A percentile compares a stretch with the other conserved stretches of the same genome.
phyloP scores from a whole-genome alignment of 2,797 vertebrate species.

The Dermochelys coriacea region DNA sequence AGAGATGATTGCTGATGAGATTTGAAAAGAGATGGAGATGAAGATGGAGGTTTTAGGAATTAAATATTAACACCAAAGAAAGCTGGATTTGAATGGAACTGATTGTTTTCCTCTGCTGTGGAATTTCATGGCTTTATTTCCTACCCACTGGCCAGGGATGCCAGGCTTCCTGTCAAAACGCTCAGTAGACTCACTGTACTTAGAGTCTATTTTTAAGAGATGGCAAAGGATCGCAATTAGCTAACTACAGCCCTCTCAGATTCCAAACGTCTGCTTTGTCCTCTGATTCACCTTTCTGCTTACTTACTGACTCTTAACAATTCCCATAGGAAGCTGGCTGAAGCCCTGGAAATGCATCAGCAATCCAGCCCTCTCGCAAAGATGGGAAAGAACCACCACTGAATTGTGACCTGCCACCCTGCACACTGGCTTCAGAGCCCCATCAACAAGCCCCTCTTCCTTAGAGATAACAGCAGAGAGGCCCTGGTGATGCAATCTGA shows the following conservation, averaged over 20 bases:
- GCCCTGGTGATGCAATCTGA: accelerated
- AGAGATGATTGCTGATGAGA: slow-evolving; percentile 63
- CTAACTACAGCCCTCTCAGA: slow-evolving; percentile 55
- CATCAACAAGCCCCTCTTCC: accelerated
- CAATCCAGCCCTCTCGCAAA: accelerated
- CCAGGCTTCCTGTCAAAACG: slow-evolving; percentile 26
- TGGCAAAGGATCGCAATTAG: slow-evolving; percentile 52
- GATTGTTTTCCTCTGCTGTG: slow-evolving; percentile 47
- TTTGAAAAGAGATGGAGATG: slow-evolving; percentile 62
- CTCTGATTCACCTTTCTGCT: slow-evolving; percentile 62
- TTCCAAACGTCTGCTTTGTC: slow-evolving; percentile 58
- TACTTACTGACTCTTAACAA: neutral
- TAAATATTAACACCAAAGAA: slow-evolving; percentile 65
- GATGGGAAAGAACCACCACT: too few relatives aligned
- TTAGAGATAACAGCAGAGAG: accelerated
- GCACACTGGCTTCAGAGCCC: neutral
- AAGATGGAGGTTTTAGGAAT: slow-evolving; percentile 66
- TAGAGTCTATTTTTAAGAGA: slow-evolving; percentile 69
- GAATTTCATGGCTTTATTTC: slow-evolving; percentile 34
- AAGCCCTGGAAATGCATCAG: neutral
- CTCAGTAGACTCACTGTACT: slow-evolving; percentile 37
- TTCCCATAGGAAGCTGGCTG: neutral
- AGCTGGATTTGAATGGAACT: neutral
- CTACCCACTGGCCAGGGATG: slow-evolving; percentile 14
- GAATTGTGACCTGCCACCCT: neutral